Conservation (phyloP, 2,113 vertebrate genomes). For the Muscicapa adusta region DNA sequence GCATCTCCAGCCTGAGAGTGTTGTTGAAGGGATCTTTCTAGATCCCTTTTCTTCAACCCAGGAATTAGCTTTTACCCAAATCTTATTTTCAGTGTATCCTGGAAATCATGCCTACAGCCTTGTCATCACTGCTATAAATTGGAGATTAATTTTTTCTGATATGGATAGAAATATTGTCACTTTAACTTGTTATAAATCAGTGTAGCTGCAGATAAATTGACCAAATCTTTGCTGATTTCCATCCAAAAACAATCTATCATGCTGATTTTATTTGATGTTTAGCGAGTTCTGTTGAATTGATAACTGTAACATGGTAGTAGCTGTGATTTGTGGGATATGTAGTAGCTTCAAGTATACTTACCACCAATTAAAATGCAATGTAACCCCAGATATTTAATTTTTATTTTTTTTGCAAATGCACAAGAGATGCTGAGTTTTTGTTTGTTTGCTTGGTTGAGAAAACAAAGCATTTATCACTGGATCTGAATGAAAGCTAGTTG, state of each 20-base stretch:
- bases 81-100: not conserved
- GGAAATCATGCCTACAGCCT: not conserved
- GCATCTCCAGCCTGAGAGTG: not conserved
- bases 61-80: not conserved
- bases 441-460: not conserved
- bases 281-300: not conserved
- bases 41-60: not conserved
- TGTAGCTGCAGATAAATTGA: not conserved
- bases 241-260: not conserved
- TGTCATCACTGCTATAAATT: not conserved
- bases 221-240: not conserved
- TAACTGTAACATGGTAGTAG: not conserved
- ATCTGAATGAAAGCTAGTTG: not conserved
- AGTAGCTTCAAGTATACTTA: not conserved
- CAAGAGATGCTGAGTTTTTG: not conserved
- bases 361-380: not conserved
- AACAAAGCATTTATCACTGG: conserved; percentile 1
- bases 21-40: not conserved
- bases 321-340: not conserved
- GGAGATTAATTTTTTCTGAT: not conserved
- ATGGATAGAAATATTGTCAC: not conserved
- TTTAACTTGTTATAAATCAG: not conserved
- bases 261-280: not conserved
- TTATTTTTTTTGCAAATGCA: not conserved
- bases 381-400: not conserved